Conservation (phyloP, 2,113 vertebrate species). For the Melanotaenia duboulayi region DNA sequence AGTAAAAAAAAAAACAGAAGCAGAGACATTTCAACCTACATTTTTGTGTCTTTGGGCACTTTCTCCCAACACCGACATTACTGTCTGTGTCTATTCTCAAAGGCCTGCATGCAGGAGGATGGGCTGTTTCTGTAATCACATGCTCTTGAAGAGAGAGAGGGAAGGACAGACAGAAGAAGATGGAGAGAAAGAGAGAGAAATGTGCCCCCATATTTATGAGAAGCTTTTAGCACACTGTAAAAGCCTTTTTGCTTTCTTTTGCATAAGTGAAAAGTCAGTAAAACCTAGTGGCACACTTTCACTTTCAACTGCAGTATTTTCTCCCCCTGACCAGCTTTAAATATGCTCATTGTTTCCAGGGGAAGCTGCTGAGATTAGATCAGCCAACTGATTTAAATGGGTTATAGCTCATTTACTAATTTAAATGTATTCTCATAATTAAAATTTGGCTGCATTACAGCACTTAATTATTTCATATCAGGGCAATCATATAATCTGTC, state of each 20-base stretch:
- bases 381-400: neutral
- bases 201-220: slow-evolving; percentile 40
- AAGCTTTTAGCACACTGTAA: slow-evolving; percentile 58
- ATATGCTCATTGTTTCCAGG: slow-evolving; percentile 6
- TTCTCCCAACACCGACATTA: slow-evolving; percentile 55
- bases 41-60: slow-evolving; percentile 69
- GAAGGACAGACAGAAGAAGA: neutral
- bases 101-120: slow-evolving; percentile 50
- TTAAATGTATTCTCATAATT: slow-evolving; percentile 10
- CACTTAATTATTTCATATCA: slow-evolving; percentile 25
- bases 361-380: slow-evolving; percentile 8
- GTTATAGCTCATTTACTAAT: slow-evolving; percentile 18
- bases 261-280: slow-evolving; percentile 50
- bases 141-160: slow-evolving; percentile 8
- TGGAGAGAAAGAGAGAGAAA: slow-evolving; percentile 1
- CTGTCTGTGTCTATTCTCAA: slow-evolving; percentile 59
- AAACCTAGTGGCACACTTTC: slow-evolving; percentile 53
- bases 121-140: slow-evolving; percentile 56
- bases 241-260: slow-evolving; percentile 57
- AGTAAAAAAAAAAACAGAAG: slow-evolving; percentile 36
- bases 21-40: slow-evolving; percentile 70
- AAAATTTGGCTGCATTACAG: slow-evolving; percentile 6
- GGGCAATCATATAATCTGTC: neutral
- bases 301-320: slow-evolving; percentile 48
- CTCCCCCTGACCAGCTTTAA: slow-evolving; percentile 28